A percentile compares a stretch with the other conserved stretches of the same genome.
phyloP scores from a whole-genome alignment of 2,797 vertebrate species.

The Paedocypris micromegethes region DNA sequence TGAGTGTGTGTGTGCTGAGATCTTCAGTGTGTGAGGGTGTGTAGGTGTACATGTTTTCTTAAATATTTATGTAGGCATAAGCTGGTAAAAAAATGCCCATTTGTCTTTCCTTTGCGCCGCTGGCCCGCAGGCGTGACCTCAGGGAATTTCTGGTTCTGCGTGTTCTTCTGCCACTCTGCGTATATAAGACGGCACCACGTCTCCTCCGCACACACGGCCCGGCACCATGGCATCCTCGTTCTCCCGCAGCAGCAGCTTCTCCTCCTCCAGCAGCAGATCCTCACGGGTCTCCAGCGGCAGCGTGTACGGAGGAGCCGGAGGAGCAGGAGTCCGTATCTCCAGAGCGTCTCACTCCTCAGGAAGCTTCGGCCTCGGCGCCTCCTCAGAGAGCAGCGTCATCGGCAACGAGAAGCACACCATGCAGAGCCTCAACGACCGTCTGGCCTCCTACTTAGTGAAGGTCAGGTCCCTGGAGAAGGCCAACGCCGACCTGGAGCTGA shows the following conservation, averaged over 20 bases:
- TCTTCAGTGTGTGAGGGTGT: too few species aligned
- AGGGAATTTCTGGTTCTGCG: too few species aligned
- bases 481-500: slow-evolving; percentile 76
- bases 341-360: neutral
- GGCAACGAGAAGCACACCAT: slow-evolving; percentile 66
- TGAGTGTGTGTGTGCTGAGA: too few species aligned
- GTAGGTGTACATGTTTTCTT: too few species aligned
- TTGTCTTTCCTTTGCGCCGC: too few species aligned
- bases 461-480: slow-evolving; percentile 74
- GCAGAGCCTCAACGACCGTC: slow-evolving; percentile 85
- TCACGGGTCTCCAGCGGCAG: slow-evolving; percentile 40
- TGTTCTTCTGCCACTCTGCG: too few species aligned
- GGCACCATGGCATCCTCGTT: slow-evolving; percentile 20
- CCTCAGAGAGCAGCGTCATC: neutral
- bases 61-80: too few species aligned
- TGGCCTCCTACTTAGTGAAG: slow-evolving; percentile 78
- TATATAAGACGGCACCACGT: too few species aligned
- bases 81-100: too few species aligned
- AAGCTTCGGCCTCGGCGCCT: neutral
- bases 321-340: slow-evolving; percentile 48
- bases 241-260: slow-evolving; percentile 19
- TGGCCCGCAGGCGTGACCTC: too few species aligned
- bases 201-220: too few species aligned
- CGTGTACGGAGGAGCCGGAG: slow-evolving; percentile 59
- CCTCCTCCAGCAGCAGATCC: slow-evolving; percentile 17